Base-by-base conservation (phyloP, 2,888 invertebrate genomes). In the Ophion ventricosus region DNA sequence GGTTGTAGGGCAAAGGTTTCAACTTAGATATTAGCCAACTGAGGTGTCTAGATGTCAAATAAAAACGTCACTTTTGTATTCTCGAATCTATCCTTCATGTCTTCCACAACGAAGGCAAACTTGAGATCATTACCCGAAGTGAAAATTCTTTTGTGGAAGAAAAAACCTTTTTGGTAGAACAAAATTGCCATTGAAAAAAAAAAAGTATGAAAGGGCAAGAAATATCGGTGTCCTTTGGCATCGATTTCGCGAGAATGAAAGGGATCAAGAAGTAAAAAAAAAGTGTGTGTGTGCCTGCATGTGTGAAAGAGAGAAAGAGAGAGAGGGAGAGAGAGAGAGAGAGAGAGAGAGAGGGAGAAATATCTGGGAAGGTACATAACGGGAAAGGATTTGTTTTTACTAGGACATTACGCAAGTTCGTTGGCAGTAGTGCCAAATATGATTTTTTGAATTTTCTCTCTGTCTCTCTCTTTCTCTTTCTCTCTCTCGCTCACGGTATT, bases 381-480 rank as follows among this genome's bases (percentile, higher is more conserved):
- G 76, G 79, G 57, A 61, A 85, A 84, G 78, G 78, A 85, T 80
- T 73, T 85, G 76, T 82, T 87, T 80, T 82, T 85, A 83, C 85
- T 82, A 82, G 81, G 83, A 86, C 77, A 87, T 87, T 83, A 87
- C 73, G 78, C 82, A 79, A 87, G 78, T 82, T 82, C 76, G 80
- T 85, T 87, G 85, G 84, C 84, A 80, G 75, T 72, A 76, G 80
- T 82, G 86, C 85, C 87, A 87, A 87, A 86, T 81, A 85, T 86
- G 86, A 86, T 86, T 85, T 83, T 72, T 84, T 70, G 66, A 10
- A 70, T 61, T 67, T 43, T 29, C 54, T 40, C 67, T 57, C 26
- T 49, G 2, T 61, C 43, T 67, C 29, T 57, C 40, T 49, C 63
- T 61, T 54, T 80, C 63, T 61, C 59, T 80, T 75, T 76, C 77